A percentile compares a stretch with the other conserved stretches of the same genome.
phyloP scores from a whole-genome alignment of 2,113 vertebrate genomes.

The Protomyctophum bolini region DNA sequence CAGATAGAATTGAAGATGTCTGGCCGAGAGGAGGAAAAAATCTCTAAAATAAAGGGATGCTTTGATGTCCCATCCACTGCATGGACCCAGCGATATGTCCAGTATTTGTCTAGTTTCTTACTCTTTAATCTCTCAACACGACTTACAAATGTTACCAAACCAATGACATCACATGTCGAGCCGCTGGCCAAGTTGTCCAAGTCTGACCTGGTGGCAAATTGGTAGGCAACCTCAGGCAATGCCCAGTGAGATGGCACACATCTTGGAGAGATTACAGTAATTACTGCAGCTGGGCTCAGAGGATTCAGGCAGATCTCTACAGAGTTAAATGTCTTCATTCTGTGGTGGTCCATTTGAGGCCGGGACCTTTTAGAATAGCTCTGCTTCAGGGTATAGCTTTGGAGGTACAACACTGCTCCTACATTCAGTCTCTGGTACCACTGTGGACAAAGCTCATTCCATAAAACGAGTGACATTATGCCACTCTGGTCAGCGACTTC shows the following conservation, averaged over 20 bases:
- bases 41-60: slow-evolving; percentile 87
- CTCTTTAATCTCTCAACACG: slow-evolving; percentile 85
- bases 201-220: slow-evolving; percentile 87
- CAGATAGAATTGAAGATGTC: slow-evolving; percentile 88
- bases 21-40: slow-evolving; percentile 90
- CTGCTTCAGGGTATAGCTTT: slow-evolving; percentile 84
- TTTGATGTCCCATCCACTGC: slow-evolving; percentile 85
- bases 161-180: slow-evolving; percentile 63
- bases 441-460: slow-evolving; percentile 89
- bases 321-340: slow-evolving; percentile 81
- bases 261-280: slow-evolving; percentile 85
- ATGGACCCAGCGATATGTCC: slow-evolving; percentile 91
- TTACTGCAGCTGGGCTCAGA: slow-evolving; percentile 80
- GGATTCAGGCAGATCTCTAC: slow-evolving; percentile 88
- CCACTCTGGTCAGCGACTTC: slow-evolving; percentile 93
- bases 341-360: slow-evolving; percentile 80
- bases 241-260: slow-evolving; percentile 85
- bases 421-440: slow-evolving; percentile 87
- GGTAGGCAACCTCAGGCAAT: slow-evolving; percentile 85
- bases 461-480: slow-evolving; percentile 88
- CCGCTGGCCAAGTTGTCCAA: slow-evolving; percentile 74
- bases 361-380: slow-evolving; percentile 84
- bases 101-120: slow-evolving; percentile 87
- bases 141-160: slow-evolving; percentile 83
- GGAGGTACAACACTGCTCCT: slow-evolving; percentile 86